These are phyloP conservation scores for Oasisia sp. DNA, from an alignment of 2,888 invertebrate species.

Conservation along the genomic window DNA sequence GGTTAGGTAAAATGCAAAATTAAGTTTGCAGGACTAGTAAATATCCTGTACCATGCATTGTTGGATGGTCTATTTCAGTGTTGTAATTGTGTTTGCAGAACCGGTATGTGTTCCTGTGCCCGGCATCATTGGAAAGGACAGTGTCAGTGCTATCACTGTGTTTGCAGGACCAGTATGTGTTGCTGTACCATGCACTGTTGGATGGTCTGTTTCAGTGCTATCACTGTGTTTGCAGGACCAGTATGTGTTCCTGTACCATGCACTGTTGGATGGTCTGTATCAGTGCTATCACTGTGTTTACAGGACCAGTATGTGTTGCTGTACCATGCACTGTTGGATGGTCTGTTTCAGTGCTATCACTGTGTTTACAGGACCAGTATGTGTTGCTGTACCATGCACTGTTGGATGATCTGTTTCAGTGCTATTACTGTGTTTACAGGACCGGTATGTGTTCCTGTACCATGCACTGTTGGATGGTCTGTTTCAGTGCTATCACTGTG, in stretches of 20 bases:
- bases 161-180: no score
- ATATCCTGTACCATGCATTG: no score
- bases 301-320: background rate
- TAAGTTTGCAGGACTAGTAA: no score
- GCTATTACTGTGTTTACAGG: background rate
- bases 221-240: no score
- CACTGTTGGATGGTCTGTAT: no score
- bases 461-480: background rate
- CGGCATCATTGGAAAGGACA: background rate
- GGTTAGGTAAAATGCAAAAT: no score
- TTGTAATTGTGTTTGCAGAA: background rate
- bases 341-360: background rate
- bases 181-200: no score
- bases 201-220: no score
- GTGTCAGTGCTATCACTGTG: no score
- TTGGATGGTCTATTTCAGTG: no score
- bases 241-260: no score
- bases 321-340: background rate
- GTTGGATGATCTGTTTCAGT: background rate
- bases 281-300: no score
- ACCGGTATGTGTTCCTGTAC: background rate
- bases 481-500: background rate
- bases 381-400: slow-evolving; percentile 1
- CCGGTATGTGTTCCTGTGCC: background rate
- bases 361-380: background rate